phyloP scores from a whole-genome alignment of 2,797 vertebrate species.

The Cheirogaleus major region DNA sequence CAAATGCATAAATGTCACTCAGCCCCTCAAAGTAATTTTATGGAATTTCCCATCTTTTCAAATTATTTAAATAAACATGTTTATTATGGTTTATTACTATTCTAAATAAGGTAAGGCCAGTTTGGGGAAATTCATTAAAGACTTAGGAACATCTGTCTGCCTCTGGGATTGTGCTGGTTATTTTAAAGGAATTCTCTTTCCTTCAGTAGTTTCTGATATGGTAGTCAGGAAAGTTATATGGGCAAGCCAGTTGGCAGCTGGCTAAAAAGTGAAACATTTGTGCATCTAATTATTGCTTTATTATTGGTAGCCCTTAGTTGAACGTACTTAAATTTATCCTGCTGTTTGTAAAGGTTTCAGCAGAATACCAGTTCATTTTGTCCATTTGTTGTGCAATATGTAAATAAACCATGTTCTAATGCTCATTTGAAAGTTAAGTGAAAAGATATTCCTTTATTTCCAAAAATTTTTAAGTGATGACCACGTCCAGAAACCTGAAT shows the following conservation, averaged over 20 bases:
- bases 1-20: not conserved
- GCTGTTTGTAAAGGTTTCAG: not conserved
- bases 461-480: not conserved
- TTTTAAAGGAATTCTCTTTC: not conserved
- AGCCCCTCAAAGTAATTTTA: not conserved
- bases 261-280: not conserved
- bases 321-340: not conserved
- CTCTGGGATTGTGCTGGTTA: not conserved
- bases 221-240: not conserved
- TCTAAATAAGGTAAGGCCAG: not conserved
- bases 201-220: not conserved
- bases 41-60: not conserved
- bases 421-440: not conserved
- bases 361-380: not conserved
- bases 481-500: not conserved
- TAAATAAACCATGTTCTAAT: not conserved
- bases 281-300: not conserved
- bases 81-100: not conserved
- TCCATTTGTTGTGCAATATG: not conserved
- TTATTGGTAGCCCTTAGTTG: not conserved
- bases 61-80: not conserved
- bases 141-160: not conserved
- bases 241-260: not conserved
- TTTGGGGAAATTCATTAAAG: not conserved
- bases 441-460: slow-evolving; percentile 25